Evolutionary conservation across 2,888 invertebrate species (phyloP).

Genomic region (Nomada ferruginata): DNA sequence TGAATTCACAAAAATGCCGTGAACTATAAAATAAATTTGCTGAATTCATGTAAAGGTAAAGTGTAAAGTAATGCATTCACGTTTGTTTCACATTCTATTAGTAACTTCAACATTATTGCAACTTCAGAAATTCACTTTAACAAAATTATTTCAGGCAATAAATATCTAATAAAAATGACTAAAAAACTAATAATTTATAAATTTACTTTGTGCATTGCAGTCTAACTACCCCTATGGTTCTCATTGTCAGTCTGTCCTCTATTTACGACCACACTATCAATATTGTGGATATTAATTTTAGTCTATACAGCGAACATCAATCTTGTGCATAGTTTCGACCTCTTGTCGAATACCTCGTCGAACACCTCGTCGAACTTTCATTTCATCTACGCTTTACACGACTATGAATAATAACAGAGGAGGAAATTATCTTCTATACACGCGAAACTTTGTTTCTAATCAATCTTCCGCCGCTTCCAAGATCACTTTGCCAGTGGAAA

Average conservation of each 20-base stretch:
- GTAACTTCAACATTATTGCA: too few species aligned
- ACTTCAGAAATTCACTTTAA: too few species aligned
- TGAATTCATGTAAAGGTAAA: too few species aligned
- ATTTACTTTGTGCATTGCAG: too few species aligned
- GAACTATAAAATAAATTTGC: too few species aligned
- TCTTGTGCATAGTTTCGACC: background rate
- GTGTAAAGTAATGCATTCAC: too few species aligned
- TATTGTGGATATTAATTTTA: background rate
- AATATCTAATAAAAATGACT: too few species aligned
- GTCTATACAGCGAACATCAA: background rate
- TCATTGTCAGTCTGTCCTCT: background rate
- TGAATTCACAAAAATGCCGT: too few species aligned
- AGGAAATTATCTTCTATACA: conserved; percentile 13
- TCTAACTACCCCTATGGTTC: background rate
- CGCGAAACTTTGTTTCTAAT: conserved; percentile 8
- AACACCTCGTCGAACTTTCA: background rate
- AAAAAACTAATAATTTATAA: too few species aligned
- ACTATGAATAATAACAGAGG: conserved; percentile 19
- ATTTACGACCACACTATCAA: background rate
- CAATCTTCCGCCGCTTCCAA: background rate
- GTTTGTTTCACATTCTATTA: too few species aligned
- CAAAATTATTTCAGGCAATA: too few species aligned
- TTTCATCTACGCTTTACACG: background rate
- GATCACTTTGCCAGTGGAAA: background rate
- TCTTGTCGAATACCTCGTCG: background rate